A percentile compares a stretch with the other conserved stretches of the same genome.
Evolutionary conservation across 2,113 vertebrate genomes (phyloP).

Genomic region (Entosphenus tridentatus): DNA sequence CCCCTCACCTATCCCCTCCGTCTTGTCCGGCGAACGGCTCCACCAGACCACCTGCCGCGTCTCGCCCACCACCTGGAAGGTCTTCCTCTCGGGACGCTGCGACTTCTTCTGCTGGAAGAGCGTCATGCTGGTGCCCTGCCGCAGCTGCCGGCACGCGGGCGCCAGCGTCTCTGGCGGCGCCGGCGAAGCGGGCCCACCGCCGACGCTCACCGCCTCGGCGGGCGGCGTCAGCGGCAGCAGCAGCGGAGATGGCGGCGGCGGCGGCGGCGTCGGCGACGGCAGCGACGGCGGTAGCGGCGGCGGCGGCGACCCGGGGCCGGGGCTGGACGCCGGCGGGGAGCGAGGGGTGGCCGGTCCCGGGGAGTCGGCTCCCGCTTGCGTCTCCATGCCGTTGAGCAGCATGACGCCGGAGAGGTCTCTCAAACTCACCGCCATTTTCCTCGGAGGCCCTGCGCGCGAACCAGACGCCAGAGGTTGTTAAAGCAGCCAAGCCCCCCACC

Average conservation of each 20-base stretch:
- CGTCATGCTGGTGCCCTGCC: constrained; percentile 41
- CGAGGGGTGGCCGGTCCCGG: too few relatives aligned
- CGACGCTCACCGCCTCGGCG: not conserved
- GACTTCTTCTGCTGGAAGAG: constrained; percentile 58
- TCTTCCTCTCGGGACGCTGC: constrained; percentile 43
- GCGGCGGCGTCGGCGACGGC: not conserved
- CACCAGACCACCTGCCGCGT: constrained; percentile 45
- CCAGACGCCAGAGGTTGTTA: too few relatives aligned
- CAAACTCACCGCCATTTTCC: not conserved
- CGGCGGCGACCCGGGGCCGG: not conserved
- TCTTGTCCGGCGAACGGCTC: constrained; percentile 37
- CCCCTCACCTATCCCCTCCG: constrained; percentile 37
- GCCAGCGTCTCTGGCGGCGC: not conserved
- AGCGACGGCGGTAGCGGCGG: not conserved
- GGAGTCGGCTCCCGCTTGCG: too few relatives aligned
- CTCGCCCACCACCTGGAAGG: constrained; percentile 38
- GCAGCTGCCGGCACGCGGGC: constrained; percentile 26
- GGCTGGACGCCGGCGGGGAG: not conserved
- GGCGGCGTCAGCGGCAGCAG: not conserved
- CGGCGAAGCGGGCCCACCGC: not conserved
- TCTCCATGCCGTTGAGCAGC: constrained; percentile 4
- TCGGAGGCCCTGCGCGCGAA: too few relatives aligned
- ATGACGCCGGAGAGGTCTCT: constrained; percentile 1
- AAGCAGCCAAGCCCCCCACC: too few relatives aligned
- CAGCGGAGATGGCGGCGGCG: not conserved